Percentiles rank a stretch among this genome's conserved stretches.
Evolutionary conservation across 23 tunicate species (phyloP).

Genomic region (Halocynthia roretzi): DNA sequence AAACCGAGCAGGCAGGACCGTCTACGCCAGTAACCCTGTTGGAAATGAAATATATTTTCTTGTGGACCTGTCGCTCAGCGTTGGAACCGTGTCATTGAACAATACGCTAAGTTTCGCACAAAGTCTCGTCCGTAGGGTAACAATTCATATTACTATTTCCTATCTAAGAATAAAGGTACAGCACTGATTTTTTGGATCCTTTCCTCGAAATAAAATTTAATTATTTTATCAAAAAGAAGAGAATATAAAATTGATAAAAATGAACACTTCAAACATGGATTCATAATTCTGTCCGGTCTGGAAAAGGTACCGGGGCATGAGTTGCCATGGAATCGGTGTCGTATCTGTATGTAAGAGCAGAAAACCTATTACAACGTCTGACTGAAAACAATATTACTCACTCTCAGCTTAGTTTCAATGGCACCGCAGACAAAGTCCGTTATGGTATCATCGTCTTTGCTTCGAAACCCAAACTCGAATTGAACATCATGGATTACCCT

Average conservation of each 20-base stretch:
- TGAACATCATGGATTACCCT: constrained; percentile 13
- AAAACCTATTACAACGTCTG: not conserved
- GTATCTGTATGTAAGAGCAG: not conserved
- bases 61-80: constrained; percentile 60
- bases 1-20: constrained; percentile 26
- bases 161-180: too few relatives aligned
- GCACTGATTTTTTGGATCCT: too few relatives aligned
- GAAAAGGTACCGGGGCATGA: not conserved
- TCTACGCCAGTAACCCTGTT: not conserved
- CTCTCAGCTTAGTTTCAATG: constrained; percentile 16
- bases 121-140: constrained; percentile 55
- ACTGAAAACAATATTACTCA: too few relatives aligned
- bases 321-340: not conserved
- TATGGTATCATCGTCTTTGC: constrained; percentile 69
- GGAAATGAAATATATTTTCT: constrained; percentile 55
- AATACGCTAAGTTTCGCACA: constrained; percentile 36
- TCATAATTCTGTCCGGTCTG: not conserved
- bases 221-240: too few relatives aligned
- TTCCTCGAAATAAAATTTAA: too few relatives aligned
- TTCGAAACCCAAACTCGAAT: constrained; percentile 16
- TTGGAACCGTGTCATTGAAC: constrained; percentile 11
- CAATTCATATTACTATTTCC: not conserved
- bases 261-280: too few relatives aligned
- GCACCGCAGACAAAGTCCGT: constrained; percentile 42
- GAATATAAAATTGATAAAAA: not conserved